These are phyloP conservation scores for Okapia johnstoni DNA, from an alignment of 2,113 vertebrate species.

Conservation along the genomic window DNA sequence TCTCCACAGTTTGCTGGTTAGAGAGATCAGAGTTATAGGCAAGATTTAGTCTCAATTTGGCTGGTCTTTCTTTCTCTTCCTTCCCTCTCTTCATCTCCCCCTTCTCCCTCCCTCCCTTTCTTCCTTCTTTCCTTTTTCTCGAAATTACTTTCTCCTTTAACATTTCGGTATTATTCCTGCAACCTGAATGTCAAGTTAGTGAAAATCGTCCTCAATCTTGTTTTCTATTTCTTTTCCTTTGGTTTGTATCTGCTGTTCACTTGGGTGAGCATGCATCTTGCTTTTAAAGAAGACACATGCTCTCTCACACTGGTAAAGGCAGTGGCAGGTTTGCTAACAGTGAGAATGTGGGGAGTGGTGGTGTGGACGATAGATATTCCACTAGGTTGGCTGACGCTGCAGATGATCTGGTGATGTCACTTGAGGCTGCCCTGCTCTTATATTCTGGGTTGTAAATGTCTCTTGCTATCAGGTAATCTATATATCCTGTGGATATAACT, in stretches of 20 bases:
- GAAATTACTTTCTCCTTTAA: constrained; percentile 59
- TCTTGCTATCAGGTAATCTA: constrained; percentile 80
- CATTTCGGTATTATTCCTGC: constrained; percentile 69
- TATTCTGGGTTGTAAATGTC: constrained; percentile 85
- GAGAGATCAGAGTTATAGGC: constrained; percentile 43
- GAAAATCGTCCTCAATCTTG: constrained; percentile 66
- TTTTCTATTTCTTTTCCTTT: constrained; percentile 51
- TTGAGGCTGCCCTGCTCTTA: constrained; percentile 81
- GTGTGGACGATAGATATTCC: constrained; percentile 76
- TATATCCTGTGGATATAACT: constrained; percentile 78
- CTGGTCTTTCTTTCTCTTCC: constrained; percentile 50
- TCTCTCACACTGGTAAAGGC: constrained; percentile 40
- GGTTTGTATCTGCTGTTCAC: constrained; percentile 46
- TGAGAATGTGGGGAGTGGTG: constrained; percentile 63
- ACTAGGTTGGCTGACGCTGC: constrained; percentile 79
- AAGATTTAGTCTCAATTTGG: constrained; percentile 55
- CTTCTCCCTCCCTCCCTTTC: neutral
- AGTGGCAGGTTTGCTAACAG: constrained; percentile 62
- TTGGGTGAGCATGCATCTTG: constrained; percentile 29
- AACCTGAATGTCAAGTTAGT: constrained; percentile 69
- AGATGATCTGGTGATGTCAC: constrained; percentile 86
- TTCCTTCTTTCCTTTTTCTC: neutral
- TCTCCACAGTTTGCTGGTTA: neutral
- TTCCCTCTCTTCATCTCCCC: fast-evolving
- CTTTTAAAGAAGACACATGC: constrained; percentile 56